A percentile compares a stretch with the other conserved stretches of the same genome.
phyloP scores from a whole-genome alignment of 2,888 invertebrate genomes.

The Tetragnatha montana region DNA sequence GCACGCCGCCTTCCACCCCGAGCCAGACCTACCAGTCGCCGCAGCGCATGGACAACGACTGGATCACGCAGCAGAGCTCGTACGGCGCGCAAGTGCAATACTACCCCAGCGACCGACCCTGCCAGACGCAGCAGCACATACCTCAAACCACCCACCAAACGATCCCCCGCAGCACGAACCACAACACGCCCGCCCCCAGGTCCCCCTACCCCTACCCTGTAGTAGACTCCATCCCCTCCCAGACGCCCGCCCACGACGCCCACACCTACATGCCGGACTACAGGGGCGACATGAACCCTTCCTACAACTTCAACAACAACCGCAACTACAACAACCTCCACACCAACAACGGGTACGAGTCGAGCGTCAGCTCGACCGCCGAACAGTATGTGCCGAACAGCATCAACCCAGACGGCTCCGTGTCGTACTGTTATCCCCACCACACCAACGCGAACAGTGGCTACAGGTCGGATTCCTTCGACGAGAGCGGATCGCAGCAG shows the following conservation, averaged over 20 bases:
- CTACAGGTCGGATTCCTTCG: slow-evolving; percentile 62
- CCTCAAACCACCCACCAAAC: slow-evolving; percentile 48
- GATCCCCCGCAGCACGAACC: slow-evolving; percentile 47
- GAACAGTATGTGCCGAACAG: slow-evolving; percentile 67
- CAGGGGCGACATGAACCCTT: slow-evolving; percentile 52
- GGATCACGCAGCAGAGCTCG: slow-evolving; percentile 60
- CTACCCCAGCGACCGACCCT: slow-evolving; percentile 54
- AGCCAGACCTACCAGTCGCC: slow-evolving; percentile 60
- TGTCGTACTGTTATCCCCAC: slow-evolving; percentile 67
- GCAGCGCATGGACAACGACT: slow-evolving; percentile 67
- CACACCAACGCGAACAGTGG: slow-evolving; percentile 54
- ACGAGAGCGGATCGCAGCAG: slow-evolving; percentile 69
- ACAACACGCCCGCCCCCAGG: slow-evolving; percentile 55
- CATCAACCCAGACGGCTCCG: slow-evolving; percentile 67
- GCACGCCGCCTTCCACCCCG: slow-evolving; percentile 66
- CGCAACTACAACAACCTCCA: slow-evolving; percentile 61
- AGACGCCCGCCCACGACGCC: slow-evolving; percentile 41
- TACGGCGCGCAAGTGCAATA: slow-evolving; percentile 63
- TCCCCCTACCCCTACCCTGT: slow-evolving; percentile 67
- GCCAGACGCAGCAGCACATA: slow-evolving; percentile 54
- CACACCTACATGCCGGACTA: slow-evolving; percentile 71
- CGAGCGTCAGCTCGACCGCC: slow-evolving; percentile 41
- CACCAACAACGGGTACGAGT: slow-evolving; percentile 60
- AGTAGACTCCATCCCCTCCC: slow-evolving; percentile 49
- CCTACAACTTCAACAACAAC: slow-evolving; percentile 38